Base-by-base conservation (phyloP, 2,113 vertebrate genomes). In the Epinephelus lanceolatus region DNA sequence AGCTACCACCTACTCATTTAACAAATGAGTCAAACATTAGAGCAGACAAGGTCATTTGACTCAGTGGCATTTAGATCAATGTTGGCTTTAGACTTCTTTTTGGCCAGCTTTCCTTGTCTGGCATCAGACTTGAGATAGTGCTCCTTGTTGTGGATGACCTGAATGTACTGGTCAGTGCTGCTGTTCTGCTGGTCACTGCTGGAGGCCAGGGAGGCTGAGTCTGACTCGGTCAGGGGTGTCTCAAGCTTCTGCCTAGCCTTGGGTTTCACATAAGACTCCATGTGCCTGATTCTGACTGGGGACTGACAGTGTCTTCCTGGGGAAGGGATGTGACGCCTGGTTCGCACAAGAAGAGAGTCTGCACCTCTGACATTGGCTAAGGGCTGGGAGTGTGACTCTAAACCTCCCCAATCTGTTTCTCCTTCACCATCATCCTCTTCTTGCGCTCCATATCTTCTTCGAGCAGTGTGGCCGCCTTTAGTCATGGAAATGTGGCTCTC, bases 101-200 rank as follows among this genome's bases (percentile, higher is more conserved):
- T 94, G 71, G 85, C 33, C 3, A 83, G 4, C 74, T 95, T 97
- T 27, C 91, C 89, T 3, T 81, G 77, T 68, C 95, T 96, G 18
- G 90, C 77, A 0, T 84, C 92, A 7, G 96, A 47, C 85, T 96
- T 96, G 0, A 95, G 91, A 30, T 94, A 94, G 74, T 94, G 96
- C 62, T 96, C 95, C 83, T 96, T 97, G 83, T 91, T 96, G 10
- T 95, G 96, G 77, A 96, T 95, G 82, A 97, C 96, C 74, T 97
- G 97, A 21, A 97, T 97, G 73, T 97, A 97, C 78, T 97, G 97
- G 91, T 97, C 97, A 0, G 95, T 95, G 91, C 97, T 93, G 91
- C 97, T 97, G 89, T 95, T 96, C 86, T 97, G 97, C 0, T 96
- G 97, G 87, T 99, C 98, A 0, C 97, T 98, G 90, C 97, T 99